Evolutionary conservation across 2,113 vertebrate species (phyloP).

Genomic region (Serinus canaria): DNA sequence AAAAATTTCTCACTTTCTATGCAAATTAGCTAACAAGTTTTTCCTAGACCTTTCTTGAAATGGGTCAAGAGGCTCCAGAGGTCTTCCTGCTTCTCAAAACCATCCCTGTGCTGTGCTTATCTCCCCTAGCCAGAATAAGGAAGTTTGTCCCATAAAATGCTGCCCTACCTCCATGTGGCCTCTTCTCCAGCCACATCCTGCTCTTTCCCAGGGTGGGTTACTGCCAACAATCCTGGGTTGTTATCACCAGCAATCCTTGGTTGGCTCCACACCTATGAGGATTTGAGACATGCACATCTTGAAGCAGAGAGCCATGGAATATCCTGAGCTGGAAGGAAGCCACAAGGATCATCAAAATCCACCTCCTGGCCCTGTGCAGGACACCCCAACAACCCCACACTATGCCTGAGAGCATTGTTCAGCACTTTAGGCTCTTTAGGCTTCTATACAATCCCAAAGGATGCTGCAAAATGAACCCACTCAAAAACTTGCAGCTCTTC

Average conservation of each 20-base stretch:
- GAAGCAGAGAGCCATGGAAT: not conserved
- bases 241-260: not conserved
- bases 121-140: not conserved
- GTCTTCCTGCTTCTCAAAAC: not conserved
- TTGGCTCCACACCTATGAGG: not conserved
- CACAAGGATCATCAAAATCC: not conserved
- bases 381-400: not conserved
- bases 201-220: not conserved
- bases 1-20: not conserved
- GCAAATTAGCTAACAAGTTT: not conserved
- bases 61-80: rapidly evolving
- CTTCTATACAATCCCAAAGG: not conserved
- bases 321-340: not conserved
- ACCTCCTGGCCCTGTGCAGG: not conserved
- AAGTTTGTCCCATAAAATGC: not conserved
- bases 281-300: not conserved
- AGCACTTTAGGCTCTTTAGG: not conserved
- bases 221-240: not conserved
- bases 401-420: rapidly evolving
- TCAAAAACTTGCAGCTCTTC: not conserved
- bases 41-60: not conserved
- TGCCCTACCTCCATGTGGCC: not conserved
- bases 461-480: not conserved
- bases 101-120: not conserved
- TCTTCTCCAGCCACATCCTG: not conserved